Percentiles rank a stretch among this genome's conserved stretches.
These are phyloP conservation scores for Microcaecilia unicolor DNA, from an alignment of 2,797 vertebrate species.

Conservation along the genomic window DNA sequence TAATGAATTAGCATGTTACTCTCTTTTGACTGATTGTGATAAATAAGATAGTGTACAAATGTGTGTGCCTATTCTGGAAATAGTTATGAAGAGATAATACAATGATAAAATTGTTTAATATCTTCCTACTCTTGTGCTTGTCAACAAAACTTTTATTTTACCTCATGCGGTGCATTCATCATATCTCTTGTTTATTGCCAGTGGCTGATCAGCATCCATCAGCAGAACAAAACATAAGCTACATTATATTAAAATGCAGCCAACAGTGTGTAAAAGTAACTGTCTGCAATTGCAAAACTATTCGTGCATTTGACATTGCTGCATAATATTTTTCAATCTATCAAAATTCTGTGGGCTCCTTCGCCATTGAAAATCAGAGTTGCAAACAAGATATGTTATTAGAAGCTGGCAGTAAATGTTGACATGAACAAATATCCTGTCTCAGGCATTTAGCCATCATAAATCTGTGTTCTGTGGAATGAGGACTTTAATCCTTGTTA, in stretches of 20 bases:
- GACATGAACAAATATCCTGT: constrained; percentile 32
- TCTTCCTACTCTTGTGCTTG: constrained; percentile 27
- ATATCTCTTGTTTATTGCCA: constrained; percentile 22
- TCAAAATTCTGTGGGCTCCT: constrained; percentile 37
- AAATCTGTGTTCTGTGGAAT: constrained; percentile 23
- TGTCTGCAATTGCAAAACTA: constrained; percentile 40
- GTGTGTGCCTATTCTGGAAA: constrained; percentile 7
- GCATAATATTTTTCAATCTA: constrained; percentile 29
- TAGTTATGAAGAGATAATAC: constrained; percentile 20
- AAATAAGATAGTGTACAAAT: too few relatives aligned
- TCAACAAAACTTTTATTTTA: constrained; percentile 49
- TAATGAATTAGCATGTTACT: too few relatives aligned
- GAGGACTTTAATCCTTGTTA: constrained; percentile 19
- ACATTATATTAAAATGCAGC: constrained; percentile 46
- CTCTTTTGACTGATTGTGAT: too few relatives aligned
- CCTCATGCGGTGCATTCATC: constrained; percentile 16
- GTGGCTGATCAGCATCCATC: constrained; percentile 38
- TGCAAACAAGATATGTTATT: constrained; percentile 45
- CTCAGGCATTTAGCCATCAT: constrained; percentile 22
- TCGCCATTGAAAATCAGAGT: constrained; percentile 38
- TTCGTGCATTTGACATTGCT: constrained; percentile 13
- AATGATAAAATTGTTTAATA: constrained; percentile 38
- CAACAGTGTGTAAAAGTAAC: constrained; percentile 38
- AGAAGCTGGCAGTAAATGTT: constrained; percentile 34
- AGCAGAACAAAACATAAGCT: constrained; percentile 39